A percentile compares a stretch with the other conserved stretches of the same genome.
Evolutionary conservation across 2,797 vertebrate species (phyloP).

Genomic region (Petrocephalus sullivani): DNA sequence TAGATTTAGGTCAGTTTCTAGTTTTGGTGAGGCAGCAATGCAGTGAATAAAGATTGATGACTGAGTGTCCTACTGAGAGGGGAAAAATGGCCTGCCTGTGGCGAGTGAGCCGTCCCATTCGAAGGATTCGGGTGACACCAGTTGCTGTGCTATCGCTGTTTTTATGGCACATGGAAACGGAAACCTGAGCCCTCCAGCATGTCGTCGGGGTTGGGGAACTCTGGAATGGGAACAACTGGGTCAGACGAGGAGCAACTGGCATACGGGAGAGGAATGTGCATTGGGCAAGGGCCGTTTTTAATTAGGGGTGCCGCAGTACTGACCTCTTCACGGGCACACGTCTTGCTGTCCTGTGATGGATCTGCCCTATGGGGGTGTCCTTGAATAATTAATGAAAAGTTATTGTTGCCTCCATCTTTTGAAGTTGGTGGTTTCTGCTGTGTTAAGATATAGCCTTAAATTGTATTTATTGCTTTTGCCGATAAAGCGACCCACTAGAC

Average conservation of each 20-base stretch:
- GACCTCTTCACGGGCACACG: slow-evolving; percentile 4
- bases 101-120: background rate
- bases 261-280: slow-evolving; percentile 44
- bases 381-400: background rate
- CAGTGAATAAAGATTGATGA: background rate
- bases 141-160: background rate
- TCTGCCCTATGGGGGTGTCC: background rate
- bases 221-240: background rate
- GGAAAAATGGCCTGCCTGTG: background rate
- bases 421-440: background rate
- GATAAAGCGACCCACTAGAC: background rate
- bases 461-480: background rate
- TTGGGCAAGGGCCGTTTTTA: slow-evolving; percentile 30
- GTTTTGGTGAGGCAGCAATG: background rate
- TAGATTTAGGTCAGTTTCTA: background rate
- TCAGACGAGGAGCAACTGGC: background rate
- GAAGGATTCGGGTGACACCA: background rate
- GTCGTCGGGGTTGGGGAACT: slow-evolving; percentile 18
- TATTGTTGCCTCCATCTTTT: background rate
- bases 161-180: background rate
- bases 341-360: background rate
- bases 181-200: background rate
- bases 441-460: background rate
- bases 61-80: background rate
- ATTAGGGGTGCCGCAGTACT: slow-evolving; percentile 26